phyloP scores from a whole-genome alignment of 2,888 invertebrate genomes.

The Alitta virens region DNA sequence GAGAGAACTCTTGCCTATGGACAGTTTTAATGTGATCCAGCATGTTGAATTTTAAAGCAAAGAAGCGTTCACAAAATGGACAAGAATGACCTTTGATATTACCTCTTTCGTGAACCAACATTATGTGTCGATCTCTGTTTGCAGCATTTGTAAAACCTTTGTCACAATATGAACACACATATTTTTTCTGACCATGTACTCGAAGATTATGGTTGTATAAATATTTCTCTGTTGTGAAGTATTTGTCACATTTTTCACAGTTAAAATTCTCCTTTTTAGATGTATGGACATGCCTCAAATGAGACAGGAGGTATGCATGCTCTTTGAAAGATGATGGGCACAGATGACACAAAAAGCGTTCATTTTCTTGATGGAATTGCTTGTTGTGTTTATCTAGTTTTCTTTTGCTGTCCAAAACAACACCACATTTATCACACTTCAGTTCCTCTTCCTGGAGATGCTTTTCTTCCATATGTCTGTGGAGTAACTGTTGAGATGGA shows the following conservation, averaged over 20 bases:
- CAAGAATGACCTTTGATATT: conserved; percentile 6
- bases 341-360: conserved; percentile 7
- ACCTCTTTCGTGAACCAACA: conserved; percentile 8
- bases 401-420: too few relatives aligned
- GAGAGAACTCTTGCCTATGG: background rate
- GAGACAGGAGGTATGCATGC: conserved; percentile 1
- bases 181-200: conserved; percentile 4
- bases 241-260: conserved; percentile 10
- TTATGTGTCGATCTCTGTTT: conserved; percentile 1
- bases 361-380: too few relatives aligned
- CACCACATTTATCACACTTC: too few relatives aligned
- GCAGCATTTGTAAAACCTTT: conserved; percentile 4
- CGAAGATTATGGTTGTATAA: conserved; percentile 11
- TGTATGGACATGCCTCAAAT: conserved; percentile 8
- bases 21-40: conserved; percentile 11
- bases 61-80: conserved; percentile 5
- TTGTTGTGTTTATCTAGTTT: too few relatives aligned
- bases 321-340: conserved; percentile 9
- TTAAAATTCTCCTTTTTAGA: conserved; percentile 1
- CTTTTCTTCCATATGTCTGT: too few relatives aligned
- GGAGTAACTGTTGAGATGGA: too few relatives aligned
- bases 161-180: background rate
- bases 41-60: conserved; percentile 8
- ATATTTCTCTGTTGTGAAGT: conserved; percentile 7
- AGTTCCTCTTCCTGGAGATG: too few relatives aligned